Evolutionary conservation across 2,797 vertebrate species (phyloP).

Genomic region (Ctenochaetus hawaiiensis): DNA sequence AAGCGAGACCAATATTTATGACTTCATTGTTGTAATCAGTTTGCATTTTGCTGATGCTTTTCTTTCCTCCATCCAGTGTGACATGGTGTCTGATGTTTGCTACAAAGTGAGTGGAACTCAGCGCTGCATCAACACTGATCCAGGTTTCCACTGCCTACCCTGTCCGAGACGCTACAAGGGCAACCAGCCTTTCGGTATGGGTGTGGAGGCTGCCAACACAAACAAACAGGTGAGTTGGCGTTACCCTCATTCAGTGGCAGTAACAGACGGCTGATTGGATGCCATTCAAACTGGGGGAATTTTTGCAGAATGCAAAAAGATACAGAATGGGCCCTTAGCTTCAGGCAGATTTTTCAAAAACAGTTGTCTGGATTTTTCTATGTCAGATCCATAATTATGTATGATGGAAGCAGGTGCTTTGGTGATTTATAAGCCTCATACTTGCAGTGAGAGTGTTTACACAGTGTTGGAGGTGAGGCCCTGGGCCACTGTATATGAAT

Average conservation of each 20-base stretch:
- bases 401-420: slow-evolving; percentile 21
- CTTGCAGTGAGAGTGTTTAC: slow-evolving; percentile 31
- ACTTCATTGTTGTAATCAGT: slow-evolving; percentile 10
- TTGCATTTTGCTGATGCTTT: slow-evolving; percentile 20
- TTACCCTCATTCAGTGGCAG: slow-evolving; percentile 6
- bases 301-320: slow-evolving; percentile 17
- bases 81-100: slow-evolving; percentile 93
- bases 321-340: slow-evolving; percentile 22
- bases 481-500: slow-evolving; percentile 34
- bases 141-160: slow-evolving; percentile 95
- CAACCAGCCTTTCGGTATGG: slow-evolving; percentile 93
- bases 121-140: slow-evolving; percentile 94
- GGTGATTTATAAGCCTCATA: slow-evolving; percentile 55
- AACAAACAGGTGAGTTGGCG: slow-evolving; percentile 91
- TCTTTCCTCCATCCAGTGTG: slow-evolving; percentile 85
- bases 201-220: slow-evolving; percentile 90
- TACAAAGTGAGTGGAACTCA: slow-evolving; percentile 88
- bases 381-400: slow-evolving; percentile 58
- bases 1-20: slow-evolving; percentile 10
- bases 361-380: slow-evolving; percentile 46
- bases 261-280: slow-evolving; percentile 8
- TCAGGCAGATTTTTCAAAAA: slow-evolving; percentile 35
- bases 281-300: background rate
- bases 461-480: slow-evolving; percentile 19
- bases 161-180: slow-evolving; percentile 97